Base-by-base conservation (phyloP, 2,113 vertebrate species). In the Takifugu bimaculatus region DNA sequence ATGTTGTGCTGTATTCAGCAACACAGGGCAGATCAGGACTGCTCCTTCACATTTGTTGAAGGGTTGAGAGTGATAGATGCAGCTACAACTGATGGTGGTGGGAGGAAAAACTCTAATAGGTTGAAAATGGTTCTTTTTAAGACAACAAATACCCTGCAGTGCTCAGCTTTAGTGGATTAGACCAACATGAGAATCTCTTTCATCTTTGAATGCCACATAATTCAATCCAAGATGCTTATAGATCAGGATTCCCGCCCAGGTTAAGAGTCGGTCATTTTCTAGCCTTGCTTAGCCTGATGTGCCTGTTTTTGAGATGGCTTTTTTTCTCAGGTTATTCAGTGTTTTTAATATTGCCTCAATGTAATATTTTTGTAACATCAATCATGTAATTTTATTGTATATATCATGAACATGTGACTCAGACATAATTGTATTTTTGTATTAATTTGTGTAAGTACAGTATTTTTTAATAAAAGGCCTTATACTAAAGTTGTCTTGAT, bases 371-470 rank as follows among this genome's bases (percentile, higher is more conserved):
- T 54, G 27, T 2, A 58, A 43, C 15, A 52, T 25, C 13, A 6
- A 14, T 63, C 4, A 49, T 63, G 45, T 11, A 0, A 50, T 77
- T 78, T 70, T 2, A 32, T 27, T 72, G 53, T 79, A 74, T 2
- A 68, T 63, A 63, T 27, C 65, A 2, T 42, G 10, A 59, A 35
- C 6, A 51, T 4, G 10, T 63, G 6, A 26, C 53, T 7, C 67
- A 65, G 26, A 61, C 10, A 66, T 61, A 13, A 13, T 49, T 79
- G 51, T 86, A 85, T 88, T 86, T 86, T 84, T 81, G 14, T 73
- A 80, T 65, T 51, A 0, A 50, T 50, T 56, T 65, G 61, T 74
- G 65, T 9, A 32, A 50, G 49, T 28, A 11, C 13, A 15, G 74
- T 4, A 48, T 58, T 58, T 45, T 39, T 44, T 67, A 86, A 85